phyloP scores from a whole-genome alignment of 92 coral and sea anemone genomes.

The Heteractis magnifica region DNA sequence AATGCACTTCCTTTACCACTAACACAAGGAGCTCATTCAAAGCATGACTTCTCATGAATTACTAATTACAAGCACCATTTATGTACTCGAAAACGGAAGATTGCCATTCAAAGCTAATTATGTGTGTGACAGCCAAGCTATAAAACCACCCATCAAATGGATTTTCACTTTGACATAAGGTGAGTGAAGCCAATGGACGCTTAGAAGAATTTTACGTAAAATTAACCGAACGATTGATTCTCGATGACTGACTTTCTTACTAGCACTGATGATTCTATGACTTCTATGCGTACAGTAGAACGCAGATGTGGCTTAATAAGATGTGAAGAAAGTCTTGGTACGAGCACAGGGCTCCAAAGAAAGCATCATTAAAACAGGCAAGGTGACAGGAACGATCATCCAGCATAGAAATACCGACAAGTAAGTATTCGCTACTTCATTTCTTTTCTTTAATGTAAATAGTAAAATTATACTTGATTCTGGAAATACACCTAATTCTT shows the following conservation, averaged over 20 bases:
- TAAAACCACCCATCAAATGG: neutral
- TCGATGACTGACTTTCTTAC: neutral
- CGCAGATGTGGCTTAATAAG: neutral
- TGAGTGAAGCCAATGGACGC: neutral
- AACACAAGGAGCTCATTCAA: neutral
- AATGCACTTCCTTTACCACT: neutral
- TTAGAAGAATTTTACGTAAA: neutral
- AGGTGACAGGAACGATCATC: neutral
- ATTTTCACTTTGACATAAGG: neutral
- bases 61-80: neutral
- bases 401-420: neutral
- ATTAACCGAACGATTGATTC: neutral
- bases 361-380: neutral
- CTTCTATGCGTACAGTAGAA: neutral
- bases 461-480: neutral
- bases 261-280: neutral
- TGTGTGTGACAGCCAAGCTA: neutral
- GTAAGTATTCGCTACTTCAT: neutral
- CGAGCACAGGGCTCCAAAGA: neutral
- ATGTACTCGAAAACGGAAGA: neutral
- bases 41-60: neutral
- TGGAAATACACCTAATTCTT: neutral
- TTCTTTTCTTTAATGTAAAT: neutral
- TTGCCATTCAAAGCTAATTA: neutral
- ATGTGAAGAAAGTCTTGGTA: neutral